Evolutionary conservation across 2,797 vertebrate species (phyloP).

Genomic region (Phoeniculus purpureus): DNA sequence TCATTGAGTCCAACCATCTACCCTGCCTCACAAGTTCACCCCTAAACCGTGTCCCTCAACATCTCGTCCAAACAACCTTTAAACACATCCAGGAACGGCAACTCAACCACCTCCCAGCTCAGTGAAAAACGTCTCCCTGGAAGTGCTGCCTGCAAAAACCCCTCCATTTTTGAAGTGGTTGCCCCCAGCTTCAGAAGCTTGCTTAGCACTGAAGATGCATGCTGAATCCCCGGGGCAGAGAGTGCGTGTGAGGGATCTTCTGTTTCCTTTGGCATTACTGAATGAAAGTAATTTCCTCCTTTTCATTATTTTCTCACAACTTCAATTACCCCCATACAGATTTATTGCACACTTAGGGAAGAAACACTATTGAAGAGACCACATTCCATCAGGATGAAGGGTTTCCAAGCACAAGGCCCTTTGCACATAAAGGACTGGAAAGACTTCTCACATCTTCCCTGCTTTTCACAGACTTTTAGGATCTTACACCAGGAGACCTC

Average conservation of each 20-base stretch:
- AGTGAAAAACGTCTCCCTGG: not conserved
- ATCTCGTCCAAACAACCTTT: too few species aligned
- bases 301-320: not conserved
- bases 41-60: too few species aligned
- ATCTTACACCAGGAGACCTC: not conserved
- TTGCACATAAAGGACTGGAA: not conserved
- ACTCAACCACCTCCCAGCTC: not conserved
- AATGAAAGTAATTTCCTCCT: conserved; percentile 28
- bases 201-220: not conserved
- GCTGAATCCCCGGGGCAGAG: not conserved
- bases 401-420: not conserved
- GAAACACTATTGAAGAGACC: not conserved
- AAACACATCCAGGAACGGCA: too few species aligned
- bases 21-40: too few species aligned
- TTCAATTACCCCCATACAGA: conserved; percentile 25
- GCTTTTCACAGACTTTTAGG: not conserved
- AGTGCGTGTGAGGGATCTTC: not conserved
- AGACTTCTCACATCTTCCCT: not conserved
- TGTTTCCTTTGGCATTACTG: not conserved
- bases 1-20: too few species aligned
- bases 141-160: not conserved
- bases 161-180: not conserved
- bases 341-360: conserved; percentile 16
- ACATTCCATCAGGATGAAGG: not conserved
- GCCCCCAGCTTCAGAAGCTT: not conserved